These are phyloP conservation scores for Brachirus orientalis DNA, from an alignment of 2,113 vertebrate genomes.

Conservation along the genomic window DNA sequence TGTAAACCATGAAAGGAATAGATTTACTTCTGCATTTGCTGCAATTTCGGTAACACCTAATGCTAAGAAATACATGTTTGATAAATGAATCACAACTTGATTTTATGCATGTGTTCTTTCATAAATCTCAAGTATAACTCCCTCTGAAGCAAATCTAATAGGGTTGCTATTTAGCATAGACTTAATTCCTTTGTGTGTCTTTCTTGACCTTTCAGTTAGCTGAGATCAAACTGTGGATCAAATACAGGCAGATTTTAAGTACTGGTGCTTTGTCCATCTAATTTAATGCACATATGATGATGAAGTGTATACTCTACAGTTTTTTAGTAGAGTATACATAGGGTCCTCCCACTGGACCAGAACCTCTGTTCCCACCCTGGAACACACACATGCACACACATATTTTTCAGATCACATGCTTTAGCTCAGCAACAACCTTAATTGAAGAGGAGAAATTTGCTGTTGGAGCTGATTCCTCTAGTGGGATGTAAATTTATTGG, in stretches of 20 bases:
- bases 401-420: slow-evolving; percentile 8
- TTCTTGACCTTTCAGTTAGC: neutral
- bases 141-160: too few species aligned
- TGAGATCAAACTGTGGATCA: neutral
- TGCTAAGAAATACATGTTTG: too few species aligned
- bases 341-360: neutral
- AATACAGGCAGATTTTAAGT: too few species aligned
- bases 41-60: too few species aligned
- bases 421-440: slow-evolving; percentile 23
- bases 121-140: too few species aligned
- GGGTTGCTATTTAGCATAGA: neutral
- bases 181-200: neutral
- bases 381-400: slow-evolving; percentile 10
- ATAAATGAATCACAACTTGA: too few species aligned
- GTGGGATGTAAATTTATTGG: slow-evolving; percentile 55
- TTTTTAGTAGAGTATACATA: too few species aligned
- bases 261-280: neutral
- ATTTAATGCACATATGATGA: neutral
- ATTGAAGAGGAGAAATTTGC: slow-evolving; percentile 35
- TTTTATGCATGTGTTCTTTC: too few species aligned
- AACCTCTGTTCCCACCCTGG: slow-evolving; percentile 1
- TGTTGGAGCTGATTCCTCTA: slow-evolving; percentile 12
- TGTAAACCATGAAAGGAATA: too few species aligned
- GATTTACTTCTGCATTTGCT: too few species aligned
- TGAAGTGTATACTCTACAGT: neutral